Conservation (phyloP, 2,797 vertebrate species). For the Melanotaenia trifasciata region DNA sequence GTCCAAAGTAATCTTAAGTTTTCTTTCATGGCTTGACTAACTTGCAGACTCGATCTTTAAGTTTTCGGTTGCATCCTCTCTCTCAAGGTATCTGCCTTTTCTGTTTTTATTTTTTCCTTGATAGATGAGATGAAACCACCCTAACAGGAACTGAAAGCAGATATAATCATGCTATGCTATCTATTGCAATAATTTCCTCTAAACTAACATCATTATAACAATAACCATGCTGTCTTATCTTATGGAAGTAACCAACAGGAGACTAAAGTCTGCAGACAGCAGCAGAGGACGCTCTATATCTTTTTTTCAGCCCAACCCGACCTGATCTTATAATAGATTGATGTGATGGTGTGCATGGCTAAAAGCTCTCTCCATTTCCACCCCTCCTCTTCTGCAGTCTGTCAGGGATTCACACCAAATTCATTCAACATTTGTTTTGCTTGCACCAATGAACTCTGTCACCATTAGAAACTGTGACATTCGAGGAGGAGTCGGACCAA, state of each 20-base stretch:
- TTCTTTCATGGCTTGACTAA: conserved; percentile 27
- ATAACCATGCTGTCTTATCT: conserved; percentile 5
- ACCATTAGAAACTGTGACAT: conserved; percentile 69
- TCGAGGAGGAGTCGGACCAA: conserved; percentile 53
- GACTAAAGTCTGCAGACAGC: conserved; percentile 45
- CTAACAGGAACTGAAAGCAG: neutral
- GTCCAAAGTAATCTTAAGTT: conserved; percentile 19
- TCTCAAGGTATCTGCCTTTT: neutral
- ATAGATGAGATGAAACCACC: neutral
- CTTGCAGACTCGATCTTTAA: neutral
- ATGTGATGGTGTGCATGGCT: conserved; percentile 42
- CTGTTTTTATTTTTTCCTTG: neutral
- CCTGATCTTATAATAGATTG: conserved; percentile 43
- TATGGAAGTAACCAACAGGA: conserved; percentile 18
- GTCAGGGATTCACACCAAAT: conserved; percentile 57
- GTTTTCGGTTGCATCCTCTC: conserved; percentile 1
- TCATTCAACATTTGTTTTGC: conserved; percentile 73
- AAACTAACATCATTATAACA: neutral
- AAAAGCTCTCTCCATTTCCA: conserved; percentile 48
- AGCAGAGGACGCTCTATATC: conserved; percentile 71
- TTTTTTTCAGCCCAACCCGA: conserved; percentile 41
- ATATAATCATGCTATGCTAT: neutral
- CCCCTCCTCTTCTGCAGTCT: conserved; percentile 26
- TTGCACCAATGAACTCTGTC: conserved; percentile 66
- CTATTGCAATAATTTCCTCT: neutral